phyloP scores from a whole-genome alignment of 2,113 vertebrate genomes.

The Corynorhinus townsendii region DNA sequence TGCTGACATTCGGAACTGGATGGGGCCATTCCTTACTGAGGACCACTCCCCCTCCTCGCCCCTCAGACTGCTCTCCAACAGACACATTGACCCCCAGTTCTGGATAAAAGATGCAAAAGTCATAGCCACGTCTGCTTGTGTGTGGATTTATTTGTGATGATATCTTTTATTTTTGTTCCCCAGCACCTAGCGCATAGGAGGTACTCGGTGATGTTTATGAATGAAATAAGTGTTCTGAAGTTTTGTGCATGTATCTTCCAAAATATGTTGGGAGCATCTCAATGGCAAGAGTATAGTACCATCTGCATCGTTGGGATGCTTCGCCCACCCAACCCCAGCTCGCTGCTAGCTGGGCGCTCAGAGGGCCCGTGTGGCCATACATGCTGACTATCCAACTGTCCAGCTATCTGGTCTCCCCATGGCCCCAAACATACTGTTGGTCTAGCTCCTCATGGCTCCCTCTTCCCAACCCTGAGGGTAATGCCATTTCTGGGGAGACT shows the following conservation, averaged over 20 bases:
- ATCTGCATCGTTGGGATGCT: neutral
- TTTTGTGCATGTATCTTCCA: neutral
- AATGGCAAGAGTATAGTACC: neutral
- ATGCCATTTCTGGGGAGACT: conserved; percentile 60
- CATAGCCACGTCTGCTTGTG: neutral
- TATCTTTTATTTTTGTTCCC: neutral
- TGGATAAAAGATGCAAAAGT: neutral
- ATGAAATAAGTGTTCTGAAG: neutral
- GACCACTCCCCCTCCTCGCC: neutral
- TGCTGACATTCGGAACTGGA: neutral
- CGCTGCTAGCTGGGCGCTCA: neutral
- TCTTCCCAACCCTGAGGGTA: neutral
- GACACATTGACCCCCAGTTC: neutral
- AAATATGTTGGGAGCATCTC: neutral
- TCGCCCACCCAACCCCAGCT: neutral
- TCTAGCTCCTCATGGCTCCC: neutral
- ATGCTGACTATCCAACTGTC: neutral
- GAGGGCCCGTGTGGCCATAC: neutral
- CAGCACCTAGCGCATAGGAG: neutral
- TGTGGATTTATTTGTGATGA: neutral
- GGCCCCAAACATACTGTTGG: neutral
- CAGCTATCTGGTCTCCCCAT: neutral
- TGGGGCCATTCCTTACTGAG: too few relatives aligned
- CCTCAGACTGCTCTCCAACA: neutral
- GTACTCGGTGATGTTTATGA: neutral